These are phyloP conservation scores for Bostrychus sinensis DNA, from an alignment of 2,113 vertebrate genomes.

Conservation along the genomic window DNA sequence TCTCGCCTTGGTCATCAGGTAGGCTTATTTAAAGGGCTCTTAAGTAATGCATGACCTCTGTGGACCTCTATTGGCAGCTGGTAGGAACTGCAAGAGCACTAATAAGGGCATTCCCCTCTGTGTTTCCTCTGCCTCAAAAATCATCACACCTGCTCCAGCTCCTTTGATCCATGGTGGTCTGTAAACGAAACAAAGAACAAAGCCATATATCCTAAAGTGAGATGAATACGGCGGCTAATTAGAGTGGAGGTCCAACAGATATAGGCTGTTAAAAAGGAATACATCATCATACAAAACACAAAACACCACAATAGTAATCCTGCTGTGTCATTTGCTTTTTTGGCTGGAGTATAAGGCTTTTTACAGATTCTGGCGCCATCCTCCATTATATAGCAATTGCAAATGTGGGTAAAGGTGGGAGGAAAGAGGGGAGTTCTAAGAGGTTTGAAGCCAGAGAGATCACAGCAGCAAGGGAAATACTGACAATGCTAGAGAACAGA, in stretches of 20 bases:
- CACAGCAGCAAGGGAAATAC: background rate
- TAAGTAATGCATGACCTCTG: conserved; percentile 60
- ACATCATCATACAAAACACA: conserved; percentile 56
- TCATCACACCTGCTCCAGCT: conserved; percentile 24
- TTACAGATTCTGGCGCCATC: conserved; percentile 13
- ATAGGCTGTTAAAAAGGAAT: conserved; percentile 56
- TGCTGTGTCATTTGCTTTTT: conserved; percentile 61
- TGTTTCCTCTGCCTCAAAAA: conserved; percentile 8
- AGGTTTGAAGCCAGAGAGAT: conserved; percentile 21
- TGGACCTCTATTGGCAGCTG: conserved; percentile 53
- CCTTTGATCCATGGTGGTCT: conserved; percentile 37
- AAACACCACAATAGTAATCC: conserved; percentile 51
- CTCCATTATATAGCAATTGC: conserved; percentile 21
- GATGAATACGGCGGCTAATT: conserved; percentile 67
- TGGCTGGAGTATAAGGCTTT: conserved; percentile 26
- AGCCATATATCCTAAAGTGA: conserved; percentile 48
- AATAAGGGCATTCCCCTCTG: conserved; percentile 47
- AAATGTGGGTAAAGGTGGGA: background rate
- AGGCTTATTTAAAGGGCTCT: conserved; percentile 56
- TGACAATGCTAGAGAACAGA: no score
- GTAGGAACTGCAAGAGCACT: conserved; percentile 48
- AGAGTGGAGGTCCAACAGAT: conserved; percentile 58
- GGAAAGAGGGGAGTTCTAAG: background rate
- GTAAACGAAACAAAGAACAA: conserved; percentile 61
- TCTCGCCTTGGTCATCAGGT: no score